phyloP scores from a whole-genome alignment of 2,797 vertebrate species.

The Tokudaia tokunoshimensis region DNA sequence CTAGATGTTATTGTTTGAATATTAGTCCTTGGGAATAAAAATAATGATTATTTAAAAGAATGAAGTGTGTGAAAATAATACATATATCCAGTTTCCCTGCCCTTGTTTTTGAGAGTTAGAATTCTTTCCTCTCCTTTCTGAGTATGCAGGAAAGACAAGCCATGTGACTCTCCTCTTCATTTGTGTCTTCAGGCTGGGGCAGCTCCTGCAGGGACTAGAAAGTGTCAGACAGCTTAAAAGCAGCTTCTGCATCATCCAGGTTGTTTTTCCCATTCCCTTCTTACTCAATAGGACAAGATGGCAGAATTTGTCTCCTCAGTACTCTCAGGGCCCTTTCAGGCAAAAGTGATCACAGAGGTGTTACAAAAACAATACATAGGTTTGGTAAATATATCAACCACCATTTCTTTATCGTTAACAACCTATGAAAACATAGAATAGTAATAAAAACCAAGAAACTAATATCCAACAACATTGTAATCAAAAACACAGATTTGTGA shows the following conservation, averaged over 20 bases:
- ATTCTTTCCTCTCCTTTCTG: slow-evolving; percentile 55
- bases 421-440: neutral
- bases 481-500: neutral
- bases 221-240: slow-evolving; percentile 63
- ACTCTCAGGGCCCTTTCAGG: neutral
- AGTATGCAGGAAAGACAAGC: slow-evolving; percentile 69
- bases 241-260: slow-evolving; percentile 28
- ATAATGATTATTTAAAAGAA: slow-evolving; percentile 68
- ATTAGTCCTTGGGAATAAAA: slow-evolving; percentile 78
- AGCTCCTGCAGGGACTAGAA: slow-evolving; percentile 56
- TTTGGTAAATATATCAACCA: neutral
- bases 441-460: slow-evolving; percentile 15
- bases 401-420: neutral
- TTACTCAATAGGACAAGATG: neutral
- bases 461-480: neutral
- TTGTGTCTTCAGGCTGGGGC: slow-evolving; percentile 24
- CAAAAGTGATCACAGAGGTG: neutral
- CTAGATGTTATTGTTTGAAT: slow-evolving; percentile 81
- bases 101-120: slow-evolving; percentile 34
- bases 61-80: slow-evolving; percentile 36
- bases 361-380: neutral
- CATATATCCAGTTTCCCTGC: slow-evolving; percentile 35
- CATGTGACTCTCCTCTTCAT: slow-evolving; percentile 50
- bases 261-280: neutral
- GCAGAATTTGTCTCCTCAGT: neutral